Base-by-base conservation (phyloP, 2,797 vertebrate genomes). In the Catamblyrhynchus diadema region DNA sequence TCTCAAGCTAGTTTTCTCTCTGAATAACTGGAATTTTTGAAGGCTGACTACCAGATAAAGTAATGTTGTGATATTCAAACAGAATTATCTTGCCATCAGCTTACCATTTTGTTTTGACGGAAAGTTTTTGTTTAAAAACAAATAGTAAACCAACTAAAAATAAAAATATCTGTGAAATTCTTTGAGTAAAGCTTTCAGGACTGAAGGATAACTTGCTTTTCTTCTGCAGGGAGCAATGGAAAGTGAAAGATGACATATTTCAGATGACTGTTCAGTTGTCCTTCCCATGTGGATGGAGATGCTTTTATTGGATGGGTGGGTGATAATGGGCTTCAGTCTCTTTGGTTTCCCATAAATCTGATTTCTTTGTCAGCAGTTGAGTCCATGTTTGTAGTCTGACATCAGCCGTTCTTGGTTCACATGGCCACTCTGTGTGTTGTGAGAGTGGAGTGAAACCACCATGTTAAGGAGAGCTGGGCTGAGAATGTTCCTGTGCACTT, bases 391-490 rank as follows among this genome's bases (percentile, higher is more conserved):
- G 30, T 69, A 50, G 44, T 18, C 2, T 4, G 47, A 18, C 8
- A 4, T 8, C 28, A 4, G 3, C 6, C 32, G 28, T 65, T 56
- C 35, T 73, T 5, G 2, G 13, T n/a, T 93, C 44, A 24, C 6
- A 0, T 1, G 61, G n/a, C 54, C 21, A 3, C 3, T 67, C 24
- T 32, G 41, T 8, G 2, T 33, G 12, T 14, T 71, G 15, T 30
- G 32, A 48, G 47, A 39, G 30, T 22, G 23, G 39, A 50, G 47
- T 12, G n/a, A 74, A 86, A 30, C 14, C 30, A 10, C 5, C 2
- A 0, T 4, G 21, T 7, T 24, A 0, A 5, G 32, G 37, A 23
- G 62, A 33, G 61, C 65, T 47, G 61, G 28, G 28, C 41, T 51
- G 45, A 22, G 19, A 8, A 1, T 2, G 23, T 12, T 69, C 8